phyloP scores from a whole-genome alignment of 1,140 invertebrate genomes.

The Drosophila bocki region DNA sequence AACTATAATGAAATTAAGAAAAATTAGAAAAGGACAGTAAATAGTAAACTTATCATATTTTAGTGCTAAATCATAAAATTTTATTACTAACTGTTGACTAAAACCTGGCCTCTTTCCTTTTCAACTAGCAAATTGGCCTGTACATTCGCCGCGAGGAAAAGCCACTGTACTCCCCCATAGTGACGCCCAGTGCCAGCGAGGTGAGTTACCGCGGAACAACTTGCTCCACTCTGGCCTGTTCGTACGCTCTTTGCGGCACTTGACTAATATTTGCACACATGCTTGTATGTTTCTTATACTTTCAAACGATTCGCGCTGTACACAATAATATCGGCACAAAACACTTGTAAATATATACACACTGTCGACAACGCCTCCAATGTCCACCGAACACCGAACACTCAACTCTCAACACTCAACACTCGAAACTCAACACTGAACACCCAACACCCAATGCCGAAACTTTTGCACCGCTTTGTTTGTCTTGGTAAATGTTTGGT shows the following conservation, averaged over 20 bases:
- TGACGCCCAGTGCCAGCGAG: conserved; percentile 75
- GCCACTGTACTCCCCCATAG: conserved; percentile 69
- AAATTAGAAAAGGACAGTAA: background rate
- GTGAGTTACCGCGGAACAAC: conserved; percentile 50
- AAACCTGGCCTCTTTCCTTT: no score
- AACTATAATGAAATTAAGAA: background rate
- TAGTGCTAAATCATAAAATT: no score
- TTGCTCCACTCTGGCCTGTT: conserved; percentile 1
- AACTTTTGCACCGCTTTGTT: conserved; percentile 70
- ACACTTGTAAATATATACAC: conserved; percentile 74
- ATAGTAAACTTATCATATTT: no score
- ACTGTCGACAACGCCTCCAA: conserved; percentile 44
- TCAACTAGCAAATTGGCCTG: conserved; percentile 73
- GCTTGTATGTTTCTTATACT: conserved; percentile 75
- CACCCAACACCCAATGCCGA: conserved; percentile 13
- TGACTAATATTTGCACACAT: conserved; percentile 78
- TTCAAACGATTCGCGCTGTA: conserved; percentile 68
- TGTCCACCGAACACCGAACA: conserved; percentile 35
- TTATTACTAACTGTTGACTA: background rate
- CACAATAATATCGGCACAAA: conserved; percentile 56
- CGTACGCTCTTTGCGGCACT: conserved; percentile 62
- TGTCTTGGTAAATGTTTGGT: conserved; percentile 75
- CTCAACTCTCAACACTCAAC: conserved; percentile 3
- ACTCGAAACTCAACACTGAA: background rate
- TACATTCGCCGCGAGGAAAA: conserved; percentile 78